Evolutionary conservation across 2,797 vertebrate species (phyloP).

Genomic region (Halcyon smyrnensis): DNA sequence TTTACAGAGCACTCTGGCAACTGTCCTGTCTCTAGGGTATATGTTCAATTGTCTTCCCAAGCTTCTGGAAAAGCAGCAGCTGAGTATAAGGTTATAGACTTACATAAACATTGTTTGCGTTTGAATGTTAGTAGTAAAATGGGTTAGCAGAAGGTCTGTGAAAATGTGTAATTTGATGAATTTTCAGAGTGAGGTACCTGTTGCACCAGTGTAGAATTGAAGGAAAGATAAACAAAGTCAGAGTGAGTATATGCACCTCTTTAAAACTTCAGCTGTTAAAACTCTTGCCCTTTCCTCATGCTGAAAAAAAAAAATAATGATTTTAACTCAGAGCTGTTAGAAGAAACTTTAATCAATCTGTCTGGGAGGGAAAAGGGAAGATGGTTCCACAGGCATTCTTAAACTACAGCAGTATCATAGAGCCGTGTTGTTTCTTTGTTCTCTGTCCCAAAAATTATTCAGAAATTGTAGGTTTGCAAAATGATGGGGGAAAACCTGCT

Average conservation of each 20-base stretch:
- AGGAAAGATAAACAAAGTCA: neutral
- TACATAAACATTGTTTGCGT: neutral
- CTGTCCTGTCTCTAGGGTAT: neutral
- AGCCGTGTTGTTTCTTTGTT: neutral
- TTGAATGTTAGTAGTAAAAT: neutral
- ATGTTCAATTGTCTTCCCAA: neutral
- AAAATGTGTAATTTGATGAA: neutral
- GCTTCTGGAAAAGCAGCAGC: neutral
- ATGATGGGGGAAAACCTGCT: neutral
- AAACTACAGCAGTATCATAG: neutral
- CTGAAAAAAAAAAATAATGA: too few relatives aligned
- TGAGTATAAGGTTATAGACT: neutral
- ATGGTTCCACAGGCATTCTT: neutral
- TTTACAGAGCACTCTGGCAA: neutral
- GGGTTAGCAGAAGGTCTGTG: neutral
- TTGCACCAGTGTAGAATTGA: neutral
- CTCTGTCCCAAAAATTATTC: neutral
- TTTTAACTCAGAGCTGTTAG: neutral
- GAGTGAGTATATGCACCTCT: neutral
- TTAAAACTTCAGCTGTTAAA: neutral
- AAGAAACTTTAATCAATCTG: accelerated
- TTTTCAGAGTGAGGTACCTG: neutral
- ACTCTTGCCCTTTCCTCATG: neutral
- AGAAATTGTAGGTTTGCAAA: neutral
- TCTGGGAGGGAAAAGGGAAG: neutral